Conservation (phyloP, 2,797 vertebrate genomes). For the Pyrocephalus nanus region DNA sequence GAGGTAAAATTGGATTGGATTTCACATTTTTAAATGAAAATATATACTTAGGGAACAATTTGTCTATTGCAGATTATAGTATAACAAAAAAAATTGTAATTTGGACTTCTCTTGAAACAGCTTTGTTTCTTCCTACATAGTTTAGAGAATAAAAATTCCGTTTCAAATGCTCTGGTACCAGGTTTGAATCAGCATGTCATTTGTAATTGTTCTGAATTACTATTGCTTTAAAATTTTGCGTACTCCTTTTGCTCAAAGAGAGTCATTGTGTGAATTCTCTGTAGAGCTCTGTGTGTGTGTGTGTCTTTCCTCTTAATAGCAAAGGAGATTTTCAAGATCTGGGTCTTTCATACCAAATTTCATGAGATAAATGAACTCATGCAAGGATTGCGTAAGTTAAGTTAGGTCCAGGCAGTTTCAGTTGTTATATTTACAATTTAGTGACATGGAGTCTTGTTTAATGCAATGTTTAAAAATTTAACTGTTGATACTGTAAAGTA, state of each 20-base stretch:
- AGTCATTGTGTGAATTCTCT: background rate
- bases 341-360: background rate
- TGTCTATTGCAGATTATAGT: background rate
- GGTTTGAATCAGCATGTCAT: background rate
- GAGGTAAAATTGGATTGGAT: background rate
- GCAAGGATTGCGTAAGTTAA: background rate
- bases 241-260: background rate
- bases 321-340: background rate
- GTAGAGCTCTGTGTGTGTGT: background rate
- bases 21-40: background rate
- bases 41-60: background rate
- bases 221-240: background rate
- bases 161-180: background rate
- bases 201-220: slow-evolving; percentile 26
- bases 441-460: background rate
- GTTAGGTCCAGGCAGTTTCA: background rate
- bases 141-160: background rate
- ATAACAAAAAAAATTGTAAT: background rate
- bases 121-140: background rate
- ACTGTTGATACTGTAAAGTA: background rate
- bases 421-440: background rate
- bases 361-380: background rate
- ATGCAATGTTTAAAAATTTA: background rate
- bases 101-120: background rate
- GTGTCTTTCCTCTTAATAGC: background rate